Percentiles rank a stretch among this genome's conserved stretches.
These are phyloP conservation scores for Tragelaphus buxtoni DNA, from an alignment of 2,113 vertebrate genomes.

Conservation along the genomic window DNA sequence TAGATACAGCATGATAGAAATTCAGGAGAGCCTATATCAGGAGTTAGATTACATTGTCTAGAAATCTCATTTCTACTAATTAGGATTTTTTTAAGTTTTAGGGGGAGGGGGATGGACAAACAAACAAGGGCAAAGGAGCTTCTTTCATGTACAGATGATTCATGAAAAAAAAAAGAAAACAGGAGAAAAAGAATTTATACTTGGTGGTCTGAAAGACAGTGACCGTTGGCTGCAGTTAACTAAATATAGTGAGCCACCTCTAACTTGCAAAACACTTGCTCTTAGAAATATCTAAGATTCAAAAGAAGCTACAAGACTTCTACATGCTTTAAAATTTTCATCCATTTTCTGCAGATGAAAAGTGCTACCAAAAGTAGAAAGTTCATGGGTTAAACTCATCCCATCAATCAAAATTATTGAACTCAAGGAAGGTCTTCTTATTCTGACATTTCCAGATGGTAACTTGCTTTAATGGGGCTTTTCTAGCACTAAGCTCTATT, in stretches of 20 bases:
- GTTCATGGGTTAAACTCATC: background rate
- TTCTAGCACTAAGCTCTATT: background rate
- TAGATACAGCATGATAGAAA: no score
- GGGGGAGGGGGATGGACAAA: no score
- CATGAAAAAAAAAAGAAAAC: no score
- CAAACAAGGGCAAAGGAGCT: no score
- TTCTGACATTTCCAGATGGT: constrained; percentile 48
- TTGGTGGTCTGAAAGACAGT: no score
- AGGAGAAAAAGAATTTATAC: no score
- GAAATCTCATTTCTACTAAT: no score
- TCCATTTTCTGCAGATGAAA: background rate
- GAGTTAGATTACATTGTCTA: no score
- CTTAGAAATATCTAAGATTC: background rate
- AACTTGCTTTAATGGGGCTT: background rate
- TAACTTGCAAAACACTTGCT: background rate
- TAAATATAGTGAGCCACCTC: background rate
- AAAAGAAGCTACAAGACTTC: background rate
- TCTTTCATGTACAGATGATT: no score
- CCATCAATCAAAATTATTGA: constrained; percentile 38
- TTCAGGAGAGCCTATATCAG: no score
- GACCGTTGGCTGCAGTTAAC: background rate
- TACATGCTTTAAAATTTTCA: background rate
- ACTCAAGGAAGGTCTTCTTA: background rate
- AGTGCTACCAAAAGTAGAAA: background rate
- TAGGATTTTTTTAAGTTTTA: no score